Base-by-base conservation (phyloP, 2,797 vertebrate genomes). In the Triplophysa bombifrons region DNA sequence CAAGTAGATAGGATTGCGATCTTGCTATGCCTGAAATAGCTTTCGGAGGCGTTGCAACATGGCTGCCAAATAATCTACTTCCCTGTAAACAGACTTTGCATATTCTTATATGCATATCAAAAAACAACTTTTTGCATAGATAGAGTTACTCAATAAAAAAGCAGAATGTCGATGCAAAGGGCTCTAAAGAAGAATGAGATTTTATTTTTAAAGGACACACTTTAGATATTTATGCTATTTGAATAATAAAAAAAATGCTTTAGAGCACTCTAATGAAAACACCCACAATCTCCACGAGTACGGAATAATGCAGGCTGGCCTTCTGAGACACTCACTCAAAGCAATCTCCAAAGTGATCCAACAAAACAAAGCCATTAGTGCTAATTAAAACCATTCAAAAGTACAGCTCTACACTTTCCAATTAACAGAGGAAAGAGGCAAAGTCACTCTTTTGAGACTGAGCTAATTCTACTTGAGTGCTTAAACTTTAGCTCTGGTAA, bases 281-380 rank as follows among this genome's bases (percentile, higher is more conserved):
- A 64, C 41, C 64, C 72, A 76, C 44, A 17, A 72, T 56, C 55
- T 58, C 64, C 58, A 76, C n/a, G 50, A 80, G 30, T 27, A 56
- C 67, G 20, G 27, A 69, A 64, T 74, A 69, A 25, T 70, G 38
- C 19, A 71, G 55, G 46, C 51, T 48, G 50, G 72, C 50, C 61
- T 74, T 53, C 66, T 51, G 79, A 81, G 81, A 83, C 72, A 53
- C 53, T 51, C 66, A 70, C 76, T 81, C 56, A 82, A 80, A 50
- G 56, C 80, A 74, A 73, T 80, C 73, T 75, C 66, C 53, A 69
- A 69, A 76, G 53, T 72, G 63, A 72, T 81, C 69, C 67, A 55
- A 74, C 83, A 87, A 85, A 85, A 82, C 76, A 83, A 78, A 83
- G 76, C 50, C 73, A 82, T 85, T 86, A 79, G 80, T 38, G 58